phyloP scores from a whole-genome alignment of 1,140 invertebrate species.

The Metopolophium dirhodum region DNA sequence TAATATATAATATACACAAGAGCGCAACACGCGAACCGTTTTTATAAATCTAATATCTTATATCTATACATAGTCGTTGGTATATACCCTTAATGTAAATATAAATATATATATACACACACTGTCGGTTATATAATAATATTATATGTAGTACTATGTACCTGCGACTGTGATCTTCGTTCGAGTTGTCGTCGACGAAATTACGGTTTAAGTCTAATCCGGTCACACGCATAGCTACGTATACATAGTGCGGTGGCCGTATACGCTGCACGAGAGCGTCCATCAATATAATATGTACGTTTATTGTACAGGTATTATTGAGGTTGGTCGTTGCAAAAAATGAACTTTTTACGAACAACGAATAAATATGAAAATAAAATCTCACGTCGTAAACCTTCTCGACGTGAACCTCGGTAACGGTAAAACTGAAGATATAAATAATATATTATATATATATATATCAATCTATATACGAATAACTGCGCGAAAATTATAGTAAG shows the following conservation, averaged over 20 bases:
- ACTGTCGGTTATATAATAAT: not conserved
- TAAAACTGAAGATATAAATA: not conserved
- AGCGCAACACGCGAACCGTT: not conserved
- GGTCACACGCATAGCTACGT: not conserved
- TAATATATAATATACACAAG: not conserved
- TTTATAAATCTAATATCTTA: not conserved
- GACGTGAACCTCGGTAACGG: not conserved
- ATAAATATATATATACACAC: not conserved
- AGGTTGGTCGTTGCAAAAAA: not conserved
- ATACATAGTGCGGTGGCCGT: not conserved
- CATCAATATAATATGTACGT: not conserved
- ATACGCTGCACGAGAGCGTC: not conserved
- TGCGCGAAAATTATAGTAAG: not conserved
- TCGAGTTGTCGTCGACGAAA: not conserved
- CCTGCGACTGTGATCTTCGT: not conserved
- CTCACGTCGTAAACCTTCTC: not conserved
- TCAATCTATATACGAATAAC: not conserved
- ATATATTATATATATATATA: not conserved
- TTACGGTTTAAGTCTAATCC: conserved; percentile 5
- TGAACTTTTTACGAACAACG: not conserved
- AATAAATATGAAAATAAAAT: conserved; percentile 18
- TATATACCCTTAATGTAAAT: not conserved
- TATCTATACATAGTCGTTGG: too few relatives aligned
- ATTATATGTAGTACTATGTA: not conserved
- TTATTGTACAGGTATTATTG: conserved; percentile 1